Conservation (phyloP, 2,113 vertebrate genomes). For the Syrmaticus mikado region DNA sequence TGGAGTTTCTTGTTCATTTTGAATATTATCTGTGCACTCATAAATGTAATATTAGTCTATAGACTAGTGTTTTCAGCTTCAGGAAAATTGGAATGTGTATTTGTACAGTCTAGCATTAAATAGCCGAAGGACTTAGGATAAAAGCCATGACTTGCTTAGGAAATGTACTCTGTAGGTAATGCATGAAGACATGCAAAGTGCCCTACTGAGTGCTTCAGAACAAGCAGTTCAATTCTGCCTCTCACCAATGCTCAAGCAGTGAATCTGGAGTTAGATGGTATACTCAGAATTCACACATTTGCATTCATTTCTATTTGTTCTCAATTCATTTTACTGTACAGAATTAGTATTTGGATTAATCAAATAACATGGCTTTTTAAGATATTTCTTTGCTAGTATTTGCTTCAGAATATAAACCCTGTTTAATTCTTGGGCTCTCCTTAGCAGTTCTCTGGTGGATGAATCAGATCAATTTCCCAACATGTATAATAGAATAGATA, state of each 20-base stretch:
- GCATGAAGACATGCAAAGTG: background rate
- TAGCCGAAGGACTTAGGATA: background rate
- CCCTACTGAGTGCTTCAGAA: background rate
- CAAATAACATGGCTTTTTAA: background rate
- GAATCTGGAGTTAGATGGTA: background rate
- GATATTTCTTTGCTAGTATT: background rate
- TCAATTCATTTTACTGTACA: background rate
- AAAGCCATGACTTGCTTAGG: background rate
- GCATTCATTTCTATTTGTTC: background rate
- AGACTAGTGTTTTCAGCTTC: background rate
- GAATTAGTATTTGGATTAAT: background rate
- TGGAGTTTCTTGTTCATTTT: constrained; percentile 32
- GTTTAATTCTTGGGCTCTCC: background rate
- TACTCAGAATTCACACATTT: background rate
- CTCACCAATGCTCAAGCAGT: background rate
- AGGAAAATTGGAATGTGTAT: background rate
- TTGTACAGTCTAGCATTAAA: background rate
- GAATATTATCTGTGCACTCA: constrained; percentile 13
- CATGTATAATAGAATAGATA: fast-evolving
- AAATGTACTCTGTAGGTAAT: background rate
- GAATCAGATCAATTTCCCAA: background rate
- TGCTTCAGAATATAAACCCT: background rate
- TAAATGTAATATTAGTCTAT: background rate
- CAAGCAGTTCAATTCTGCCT: background rate
- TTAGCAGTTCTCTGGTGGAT: background rate